Conservation (phyloP, 2,797 vertebrate genomes). For the Cossypha dichroa region DNA sequence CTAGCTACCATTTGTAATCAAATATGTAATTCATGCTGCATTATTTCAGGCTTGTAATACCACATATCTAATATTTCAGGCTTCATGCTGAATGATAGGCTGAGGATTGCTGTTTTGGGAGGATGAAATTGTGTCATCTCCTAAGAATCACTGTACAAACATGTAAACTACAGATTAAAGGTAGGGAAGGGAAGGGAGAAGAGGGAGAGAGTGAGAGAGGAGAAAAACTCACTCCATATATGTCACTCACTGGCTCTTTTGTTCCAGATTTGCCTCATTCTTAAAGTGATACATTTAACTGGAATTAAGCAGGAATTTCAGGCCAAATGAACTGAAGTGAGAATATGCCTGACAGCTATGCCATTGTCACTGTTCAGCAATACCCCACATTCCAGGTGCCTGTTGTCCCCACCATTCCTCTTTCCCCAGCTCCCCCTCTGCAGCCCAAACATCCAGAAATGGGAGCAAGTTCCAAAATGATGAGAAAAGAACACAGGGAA, state of each 20-base stretch:
- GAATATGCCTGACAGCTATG: neutral
- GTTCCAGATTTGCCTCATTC: neutral
- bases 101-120: neutral
- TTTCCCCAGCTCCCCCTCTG: neutral
- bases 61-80: neutral
- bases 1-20: neutral
- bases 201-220: rapidly evolving
- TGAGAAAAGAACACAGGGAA: neutral
- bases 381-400: rapidly evolving
- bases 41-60: neutral
- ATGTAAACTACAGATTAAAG: neutral
- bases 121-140: neutral
- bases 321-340: neutral
- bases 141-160: neutral
- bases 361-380: neutral
- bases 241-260: neutral
- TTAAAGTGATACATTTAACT: neutral
- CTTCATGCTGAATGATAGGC: neutral
- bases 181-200: rapidly evolving
- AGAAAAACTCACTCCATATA: neutral
- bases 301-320: neutral
- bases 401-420: neutral
- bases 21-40: neutral
- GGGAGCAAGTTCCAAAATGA: neutral
- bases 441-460: neutral